phyloP scores from a whole-genome alignment of 2,113 vertebrate genomes.

The Crypturellus undulatus region DNA sequence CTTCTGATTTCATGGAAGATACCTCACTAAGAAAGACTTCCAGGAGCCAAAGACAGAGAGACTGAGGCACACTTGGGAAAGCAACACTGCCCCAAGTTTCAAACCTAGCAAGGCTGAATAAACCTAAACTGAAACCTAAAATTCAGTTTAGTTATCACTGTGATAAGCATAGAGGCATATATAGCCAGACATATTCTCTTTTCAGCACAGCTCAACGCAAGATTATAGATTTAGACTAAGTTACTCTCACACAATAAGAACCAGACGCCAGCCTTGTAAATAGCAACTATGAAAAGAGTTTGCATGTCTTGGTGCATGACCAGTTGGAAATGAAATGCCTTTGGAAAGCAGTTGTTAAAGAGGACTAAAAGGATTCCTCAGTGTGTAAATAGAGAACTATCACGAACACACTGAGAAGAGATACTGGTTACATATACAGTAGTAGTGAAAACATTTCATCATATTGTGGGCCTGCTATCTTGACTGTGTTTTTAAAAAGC shows the following conservation, averaged over 20 bases:
- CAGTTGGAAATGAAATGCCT: conserved; percentile 40
- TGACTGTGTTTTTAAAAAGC: background rate
- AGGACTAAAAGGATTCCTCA: conserved; percentile 11
- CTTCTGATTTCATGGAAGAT: background rate
- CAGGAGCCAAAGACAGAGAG: background rate
- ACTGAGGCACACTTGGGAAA: background rate
- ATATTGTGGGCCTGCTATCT: background rate
- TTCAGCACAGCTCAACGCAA: background rate
- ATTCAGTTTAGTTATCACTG: background rate
- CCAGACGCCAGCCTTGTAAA: background rate
- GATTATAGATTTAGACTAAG: conserved; percentile 35
- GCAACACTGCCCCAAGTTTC: background rate
- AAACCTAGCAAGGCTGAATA: background rate
- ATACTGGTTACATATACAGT: background rate
- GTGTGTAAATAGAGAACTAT: background rate
- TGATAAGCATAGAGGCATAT: background rate
- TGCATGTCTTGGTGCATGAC: conserved; percentile 4
- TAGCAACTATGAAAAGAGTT: background rate
- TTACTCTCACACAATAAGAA: conserved; percentile 18
- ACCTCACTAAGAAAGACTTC: background rate
- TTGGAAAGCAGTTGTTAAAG: conserved; percentile 25
- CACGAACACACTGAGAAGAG: background rate
- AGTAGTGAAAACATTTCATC: background rate
- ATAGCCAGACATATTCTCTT: background rate
- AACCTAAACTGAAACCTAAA: background rate